A percentile compares a stretch with the other conserved stretches of the same genome.
These are phyloP conservation scores for Acanthosepion pharaonis DNA, from an alignment of 2,888 invertebrate species.

Conservation along the genomic window DNA sequence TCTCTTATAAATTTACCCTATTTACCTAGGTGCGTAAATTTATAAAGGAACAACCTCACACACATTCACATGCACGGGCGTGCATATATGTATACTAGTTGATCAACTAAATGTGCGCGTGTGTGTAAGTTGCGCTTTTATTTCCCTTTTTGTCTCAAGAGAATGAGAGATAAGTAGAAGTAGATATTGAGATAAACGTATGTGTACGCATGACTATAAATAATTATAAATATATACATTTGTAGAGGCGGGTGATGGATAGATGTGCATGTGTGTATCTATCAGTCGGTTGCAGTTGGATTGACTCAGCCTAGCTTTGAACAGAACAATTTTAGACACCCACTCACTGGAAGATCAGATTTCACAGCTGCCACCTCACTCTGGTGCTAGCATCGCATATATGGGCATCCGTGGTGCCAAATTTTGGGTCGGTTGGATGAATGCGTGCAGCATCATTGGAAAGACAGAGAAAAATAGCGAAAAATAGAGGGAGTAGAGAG, in stretches of 20 bases:
- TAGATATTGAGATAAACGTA: neutral
- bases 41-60: too few species aligned
- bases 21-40: too few species aligned
- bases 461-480: neutral
- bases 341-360: slow-evolving; percentile 3
- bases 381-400: neutral
- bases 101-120: too few species aligned
- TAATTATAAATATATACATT: too few species aligned
- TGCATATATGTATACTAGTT: too few species aligned
- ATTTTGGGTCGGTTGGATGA: slow-evolving; percentile 11
- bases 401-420: neutral
- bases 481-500: neutral
- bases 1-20: too few species aligned
- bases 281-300: neutral
- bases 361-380: neutral
- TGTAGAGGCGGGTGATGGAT: too few species aligned
- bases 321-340: slow-evolving; percentile 33
- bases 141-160: neutral
- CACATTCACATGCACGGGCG: too few species aligned
- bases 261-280: neutral
- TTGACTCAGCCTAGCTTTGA: neutral
- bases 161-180: neutral
- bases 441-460: neutral
- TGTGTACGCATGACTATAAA: too few species aligned
- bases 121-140: neutral